These are phyloP conservation scores for Ophraella communa DNA, from an alignment of 2,888 invertebrate genomes.

Conservation along the genomic window DNA sequence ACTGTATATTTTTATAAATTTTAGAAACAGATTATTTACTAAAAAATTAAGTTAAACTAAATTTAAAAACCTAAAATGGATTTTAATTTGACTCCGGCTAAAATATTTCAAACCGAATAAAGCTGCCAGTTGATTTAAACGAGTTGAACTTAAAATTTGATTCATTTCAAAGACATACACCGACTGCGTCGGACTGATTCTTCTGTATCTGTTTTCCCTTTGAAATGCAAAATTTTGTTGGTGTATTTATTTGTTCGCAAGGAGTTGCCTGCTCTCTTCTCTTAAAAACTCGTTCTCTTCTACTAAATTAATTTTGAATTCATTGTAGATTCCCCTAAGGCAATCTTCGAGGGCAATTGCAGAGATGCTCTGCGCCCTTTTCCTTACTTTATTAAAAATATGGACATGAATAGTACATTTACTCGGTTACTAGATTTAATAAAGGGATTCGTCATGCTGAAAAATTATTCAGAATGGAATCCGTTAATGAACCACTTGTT, in stretches of 20 bases:
- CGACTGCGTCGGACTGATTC: too few species aligned
- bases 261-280: constrained; percentile 39
- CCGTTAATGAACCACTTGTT: constrained; percentile 28
- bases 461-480: constrained; percentile 22
- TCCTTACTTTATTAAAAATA: constrained; percentile 46
- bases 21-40: too few species aligned
- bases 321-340: constrained; percentile 47
- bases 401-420: constrained; percentile 36
- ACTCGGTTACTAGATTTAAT: constrained; percentile 25
- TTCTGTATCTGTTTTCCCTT: constrained; percentile 4
- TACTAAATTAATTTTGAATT: constrained; percentile 55
- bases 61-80: too few species aligned
- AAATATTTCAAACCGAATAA: not conserved
- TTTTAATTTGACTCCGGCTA: too few species aligned
- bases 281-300: constrained; percentile 51
- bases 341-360: constrained; percentile 39
- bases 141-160: not conserved
- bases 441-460: constrained; percentile 24
- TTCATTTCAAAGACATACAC: too few species aligned
- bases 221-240: constrained; percentile 34
- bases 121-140: not conserved
- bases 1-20: too few species aligned
- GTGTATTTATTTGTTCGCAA: constrained; percentile 43
- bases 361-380: constrained; percentile 9
- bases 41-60: too few species aligned